Base-by-base conservation (phyloP, 2,113 vertebrate genomes). In the Toxotes chatareus region DNA sequence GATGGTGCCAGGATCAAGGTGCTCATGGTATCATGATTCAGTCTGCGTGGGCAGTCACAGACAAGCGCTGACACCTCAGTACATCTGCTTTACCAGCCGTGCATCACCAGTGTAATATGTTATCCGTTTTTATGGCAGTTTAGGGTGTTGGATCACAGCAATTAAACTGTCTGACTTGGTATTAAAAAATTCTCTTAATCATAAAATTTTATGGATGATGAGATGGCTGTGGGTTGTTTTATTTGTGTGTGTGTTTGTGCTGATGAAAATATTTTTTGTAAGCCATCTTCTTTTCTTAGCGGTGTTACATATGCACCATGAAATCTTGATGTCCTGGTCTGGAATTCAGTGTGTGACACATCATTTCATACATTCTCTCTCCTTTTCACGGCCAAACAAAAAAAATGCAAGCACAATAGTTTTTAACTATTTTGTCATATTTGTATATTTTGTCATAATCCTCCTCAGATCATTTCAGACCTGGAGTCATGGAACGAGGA, bases 401-500 rank as follows among this genome's bases (percentile, higher is more conserved):
- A 51, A 51, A 53, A 53, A 49, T 19, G 7, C 27, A 5, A 40
- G 31, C 27, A 55, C 8, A 36, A 46, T 38, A 0, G 9, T 47
- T 47, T 46, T 23, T 4, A 32, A 68, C 7, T 9, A n/a, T 8
- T 27, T 51, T n/a, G n/a, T n/a, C n/a, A 9, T 44, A 55, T 31
- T 46, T 40, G n/a, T 4, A 21, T 46, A 5, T 27, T 27, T 27
- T 27, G 27, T 27, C 27, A 27, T 27, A 27, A 27, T 21, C 27
- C 44, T 13, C 23, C 40, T 12, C 83, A 99, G 98, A 98, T 99
- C 89, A 99, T 99, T 95, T 99, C 99, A 19, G 99, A 99, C 92
- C 96, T 99, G 0, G 99, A 99, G 91, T 99, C 99, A 36, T 99
- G 99, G 99, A 99, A 99, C 46, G 99, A 99, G 84, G 98, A 99